Evolutionary conservation across 2,888 invertebrate species (phyloP), one percentile per base, ranked within the genome.

Genomic region (Cheilosia vulpina): DNA sequence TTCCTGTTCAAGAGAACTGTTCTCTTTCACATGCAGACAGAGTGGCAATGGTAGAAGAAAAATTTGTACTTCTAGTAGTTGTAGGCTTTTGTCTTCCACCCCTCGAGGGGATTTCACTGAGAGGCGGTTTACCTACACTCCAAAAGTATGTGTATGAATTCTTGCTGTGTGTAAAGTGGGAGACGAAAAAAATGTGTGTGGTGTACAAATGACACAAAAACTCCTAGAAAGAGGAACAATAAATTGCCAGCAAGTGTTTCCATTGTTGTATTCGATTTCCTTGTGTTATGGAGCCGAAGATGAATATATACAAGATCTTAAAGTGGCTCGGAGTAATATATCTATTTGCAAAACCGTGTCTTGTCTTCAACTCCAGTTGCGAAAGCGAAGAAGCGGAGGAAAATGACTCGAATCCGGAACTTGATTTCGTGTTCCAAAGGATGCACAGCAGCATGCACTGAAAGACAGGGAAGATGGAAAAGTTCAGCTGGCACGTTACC

Each of bases 201-300:
- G n/a, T 45, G 43, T 43, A n/a, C 43, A 43, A 50, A 68, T 57
- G 34, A 55, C 27, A 75, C 11, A 75, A 65, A 57, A 13, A 47
- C 45, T 55, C 45, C 63, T 55, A 34, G 6, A 34, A 55, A 55
- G 73, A 55, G 62, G 63, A 55, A 21, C 43, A 72, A 63, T 62
- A 57, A 52, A 62, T 73, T 62, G 57, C 34, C 21, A 38, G 38
- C 63, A 34, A 55, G 55, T 55, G 73, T 63, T 57, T 41, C 47
- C 19, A 55, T 73, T 73, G 63, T 55, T 43, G 62, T 53, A 17
- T 9, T 55, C 17, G 34, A 55, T n/a, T 38, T 38, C 9, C 0
- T 11, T 34, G 34, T 34, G 11, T 3, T 34, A 11, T 11, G 11
- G 11, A 34, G 11, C 0, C 31, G 31, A 31, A 31, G 31, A 31